phyloP scores from a whole-genome alignment of 2,797 vertebrate species.

The Luscinia luscinia region DNA sequence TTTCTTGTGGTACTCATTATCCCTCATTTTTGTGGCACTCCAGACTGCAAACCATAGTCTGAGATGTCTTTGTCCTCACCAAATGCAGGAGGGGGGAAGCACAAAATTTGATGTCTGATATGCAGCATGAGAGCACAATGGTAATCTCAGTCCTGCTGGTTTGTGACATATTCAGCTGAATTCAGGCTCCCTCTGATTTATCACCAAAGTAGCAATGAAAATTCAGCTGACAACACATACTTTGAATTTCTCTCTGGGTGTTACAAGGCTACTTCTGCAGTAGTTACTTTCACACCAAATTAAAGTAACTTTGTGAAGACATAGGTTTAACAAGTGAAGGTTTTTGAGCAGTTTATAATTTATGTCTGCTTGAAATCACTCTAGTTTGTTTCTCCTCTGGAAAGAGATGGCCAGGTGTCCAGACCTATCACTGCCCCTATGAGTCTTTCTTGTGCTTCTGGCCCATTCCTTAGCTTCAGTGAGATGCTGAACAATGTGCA shows the following conservation, averaged over 20 bases:
- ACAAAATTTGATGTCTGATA: neutral
- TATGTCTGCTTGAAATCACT: neutral
- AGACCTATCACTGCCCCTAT: neutral
- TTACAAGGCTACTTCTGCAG: neutral
- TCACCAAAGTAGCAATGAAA: constrained; percentile 10
- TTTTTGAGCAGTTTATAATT: neutral
- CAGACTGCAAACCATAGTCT: neutral
- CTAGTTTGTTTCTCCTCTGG: neutral
- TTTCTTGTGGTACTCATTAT: neutral
- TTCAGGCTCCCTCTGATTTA: neutral
- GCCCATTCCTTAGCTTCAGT: neutral
- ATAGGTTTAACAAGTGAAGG: neutral
- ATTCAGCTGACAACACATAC: constrained; percentile 5
- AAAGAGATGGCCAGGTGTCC: neutral
- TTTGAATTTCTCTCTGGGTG: neutral
- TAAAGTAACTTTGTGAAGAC: neutral
- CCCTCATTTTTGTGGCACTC: neutral
- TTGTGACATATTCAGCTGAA: neutral
- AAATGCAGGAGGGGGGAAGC: neutral
- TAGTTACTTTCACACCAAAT: neutral
- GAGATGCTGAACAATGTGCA: rapidly evolving
- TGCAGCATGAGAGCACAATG: neutral
- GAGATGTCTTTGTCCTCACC: neutral
- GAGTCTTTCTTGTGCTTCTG: neutral
- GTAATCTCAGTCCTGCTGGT: constrained; percentile 14